A percentile compares a stretch with the other conserved stretches of the same genome.
Evolutionary conservation across 2,113 vertebrate species (phyloP).

Genomic region (Semicossyphus pulcher): DNA sequence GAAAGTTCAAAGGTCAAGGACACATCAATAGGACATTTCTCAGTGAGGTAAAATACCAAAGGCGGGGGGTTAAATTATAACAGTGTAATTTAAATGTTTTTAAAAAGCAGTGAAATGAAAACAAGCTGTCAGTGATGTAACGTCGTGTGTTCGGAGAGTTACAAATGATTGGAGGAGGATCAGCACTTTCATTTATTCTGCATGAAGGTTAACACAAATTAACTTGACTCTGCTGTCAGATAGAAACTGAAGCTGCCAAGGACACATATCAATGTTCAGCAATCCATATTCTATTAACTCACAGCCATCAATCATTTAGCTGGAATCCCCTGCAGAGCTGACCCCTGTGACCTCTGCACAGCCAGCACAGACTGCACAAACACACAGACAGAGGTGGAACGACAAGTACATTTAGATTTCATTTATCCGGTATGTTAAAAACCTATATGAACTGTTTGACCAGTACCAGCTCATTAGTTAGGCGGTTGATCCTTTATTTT

Average conservation of each 20-base stretch:
- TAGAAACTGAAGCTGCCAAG: slow-evolving; percentile 26
- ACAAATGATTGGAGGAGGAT: not conserved
- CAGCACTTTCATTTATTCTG: not conserved
- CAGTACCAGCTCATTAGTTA: too few species aligned
- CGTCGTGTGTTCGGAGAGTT: too few species aligned
- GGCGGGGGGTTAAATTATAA: not conserved
- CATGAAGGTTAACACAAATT: not conserved
- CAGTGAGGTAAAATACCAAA: not conserved
- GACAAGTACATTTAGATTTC: too few species aligned
- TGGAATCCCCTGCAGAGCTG: slow-evolving; percentile 22
- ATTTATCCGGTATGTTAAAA: too few species aligned
- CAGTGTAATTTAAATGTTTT: not conserved
- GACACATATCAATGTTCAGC: slow-evolving; percentile 29
- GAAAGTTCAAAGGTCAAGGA: too few species aligned
- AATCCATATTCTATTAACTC: slow-evolving; percentile 69
- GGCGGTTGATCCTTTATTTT: too few species aligned
- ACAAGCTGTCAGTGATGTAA: not conserved
- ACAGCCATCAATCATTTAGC: slow-evolving; percentile 44
- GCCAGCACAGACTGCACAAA: not conserved
- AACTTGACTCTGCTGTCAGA: slow-evolving; percentile 16
- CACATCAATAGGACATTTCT: too few species aligned
- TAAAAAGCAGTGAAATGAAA: not conserved
- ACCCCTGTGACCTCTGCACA: slow-evolving; percentile 18
- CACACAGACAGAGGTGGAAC: too few species aligned
- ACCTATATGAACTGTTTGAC: too few species aligned